phyloP scores from a whole-genome alignment of 2,113 vertebrate species.

The Pseudolaguvia tuberculata region DNA sequence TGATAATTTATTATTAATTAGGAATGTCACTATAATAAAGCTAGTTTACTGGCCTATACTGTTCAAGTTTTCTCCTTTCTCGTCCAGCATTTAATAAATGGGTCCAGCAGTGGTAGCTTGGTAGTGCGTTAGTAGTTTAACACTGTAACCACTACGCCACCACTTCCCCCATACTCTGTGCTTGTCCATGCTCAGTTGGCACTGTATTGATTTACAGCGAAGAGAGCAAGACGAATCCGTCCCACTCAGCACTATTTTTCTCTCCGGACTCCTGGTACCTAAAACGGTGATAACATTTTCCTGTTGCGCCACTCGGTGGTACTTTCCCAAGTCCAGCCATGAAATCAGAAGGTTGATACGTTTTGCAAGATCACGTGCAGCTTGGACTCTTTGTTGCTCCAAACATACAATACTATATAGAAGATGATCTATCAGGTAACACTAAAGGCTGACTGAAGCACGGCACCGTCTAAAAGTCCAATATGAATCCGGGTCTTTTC shows the following conservation, averaged over 20 bases:
- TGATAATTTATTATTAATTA: too few relatives aligned
- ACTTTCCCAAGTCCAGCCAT: neutral
- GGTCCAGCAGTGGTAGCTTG: too few relatives aligned
- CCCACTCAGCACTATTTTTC: neutral
- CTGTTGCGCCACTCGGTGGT: neutral
- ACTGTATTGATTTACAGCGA: neutral
- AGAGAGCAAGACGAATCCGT: neutral
- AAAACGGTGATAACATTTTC: neutral
- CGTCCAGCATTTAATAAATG: too few relatives aligned
- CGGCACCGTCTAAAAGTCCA: neutral
- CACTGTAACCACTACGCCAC: neutral
- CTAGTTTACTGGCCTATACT: too few relatives aligned
- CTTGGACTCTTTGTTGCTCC: neutral
- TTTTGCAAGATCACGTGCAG: neutral
- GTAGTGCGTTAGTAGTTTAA: too few relatives aligned
- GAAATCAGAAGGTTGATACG: neutral
- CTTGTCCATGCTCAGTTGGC: neutral
- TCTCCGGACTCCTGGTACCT: neutral
- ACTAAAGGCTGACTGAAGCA: neutral
- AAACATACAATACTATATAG: too few relatives aligned
- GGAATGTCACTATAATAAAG: too few relatives aligned
- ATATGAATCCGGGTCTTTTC: constrained; percentile 48
- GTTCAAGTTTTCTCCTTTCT: too few relatives aligned
- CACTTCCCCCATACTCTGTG: neutral
- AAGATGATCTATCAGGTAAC: neutral